phyloP scores from a whole-genome alignment of 2,113 vertebrate species.

The Actenoides hombroni region DNA sequence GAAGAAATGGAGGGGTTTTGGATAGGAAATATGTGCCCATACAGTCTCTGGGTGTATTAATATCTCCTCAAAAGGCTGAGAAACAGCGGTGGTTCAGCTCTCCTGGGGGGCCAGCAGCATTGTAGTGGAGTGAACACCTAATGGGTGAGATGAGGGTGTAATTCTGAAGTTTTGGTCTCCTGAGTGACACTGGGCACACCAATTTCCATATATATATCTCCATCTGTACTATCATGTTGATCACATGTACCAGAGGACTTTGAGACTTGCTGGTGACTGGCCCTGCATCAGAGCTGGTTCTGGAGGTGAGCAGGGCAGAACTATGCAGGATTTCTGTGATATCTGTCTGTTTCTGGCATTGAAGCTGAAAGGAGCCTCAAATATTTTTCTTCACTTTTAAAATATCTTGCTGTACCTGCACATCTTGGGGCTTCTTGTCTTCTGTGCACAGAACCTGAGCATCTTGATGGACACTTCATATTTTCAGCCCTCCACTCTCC shows the following conservation, averaged over 20 bases:
- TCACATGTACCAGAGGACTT: not conserved
- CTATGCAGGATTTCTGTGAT: not conserved
- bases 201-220: not conserved
- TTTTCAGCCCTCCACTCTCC: not conserved
- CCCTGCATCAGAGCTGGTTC: not conserved
- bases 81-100: not conserved
- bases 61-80: not conserved
- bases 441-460: not conserved
- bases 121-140: not conserved
- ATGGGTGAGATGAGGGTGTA: fast-evolving
- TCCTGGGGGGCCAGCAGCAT: not conserved
- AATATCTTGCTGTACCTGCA: not conserved
- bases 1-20: not conserved
- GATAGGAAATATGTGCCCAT: fast-evolving
- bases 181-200: not conserved
- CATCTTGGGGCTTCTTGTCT: not conserved
- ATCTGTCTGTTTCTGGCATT: not conserved
- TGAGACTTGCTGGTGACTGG: not conserved
- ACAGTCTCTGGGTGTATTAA: not conserved
- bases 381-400: not conserved
- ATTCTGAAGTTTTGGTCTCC: not conserved
- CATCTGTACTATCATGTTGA: not conserved
- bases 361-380: not conserved
- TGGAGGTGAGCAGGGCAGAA: not conserved
- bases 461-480: not conserved